These are phyloP conservation scores for Asbolus verrucosus DNA, from an alignment of 1,140 invertebrate species.

Conservation along the genomic window DNA sequence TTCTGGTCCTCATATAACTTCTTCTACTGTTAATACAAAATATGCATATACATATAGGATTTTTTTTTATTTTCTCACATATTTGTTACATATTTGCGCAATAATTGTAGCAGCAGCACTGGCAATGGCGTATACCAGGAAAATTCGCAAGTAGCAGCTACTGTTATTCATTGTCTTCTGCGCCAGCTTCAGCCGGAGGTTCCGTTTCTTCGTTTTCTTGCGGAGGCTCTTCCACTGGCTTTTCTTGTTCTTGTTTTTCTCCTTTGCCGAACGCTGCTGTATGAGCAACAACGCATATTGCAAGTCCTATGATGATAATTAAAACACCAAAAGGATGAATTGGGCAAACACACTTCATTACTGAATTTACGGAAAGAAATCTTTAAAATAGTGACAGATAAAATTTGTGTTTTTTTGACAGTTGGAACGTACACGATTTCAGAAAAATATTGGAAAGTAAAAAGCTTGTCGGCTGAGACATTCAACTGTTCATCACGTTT, in stretches of 20 bases:
- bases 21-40: no score
- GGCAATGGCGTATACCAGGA: conserved; percentile 9
- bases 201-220: not conserved
- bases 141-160: not conserved
- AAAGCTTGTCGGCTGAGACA: no score
- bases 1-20: no score
- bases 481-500: no score
- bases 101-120: conserved; percentile 7
- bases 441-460: no score
- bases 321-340: conserved; percentile 4
- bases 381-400: not conserved
- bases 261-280: not conserved
- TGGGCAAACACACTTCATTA: not conserved
- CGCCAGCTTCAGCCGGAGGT: not conserved
- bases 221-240: not conserved
- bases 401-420: no score
- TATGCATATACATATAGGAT: no score
- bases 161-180: not conserved
- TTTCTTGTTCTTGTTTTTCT: not conserved
- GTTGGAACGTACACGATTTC: no score
- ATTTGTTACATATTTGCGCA: conserved; percentile 10
- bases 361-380: conserved; percentile 9
- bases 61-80: conserved; percentile 11
- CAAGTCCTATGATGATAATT: conserved; percentile 6
- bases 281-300: conserved; percentile 1